Conservation (phyloP, 2,797 vertebrate genomes). For the Oophaga sylvatica region DNA sequence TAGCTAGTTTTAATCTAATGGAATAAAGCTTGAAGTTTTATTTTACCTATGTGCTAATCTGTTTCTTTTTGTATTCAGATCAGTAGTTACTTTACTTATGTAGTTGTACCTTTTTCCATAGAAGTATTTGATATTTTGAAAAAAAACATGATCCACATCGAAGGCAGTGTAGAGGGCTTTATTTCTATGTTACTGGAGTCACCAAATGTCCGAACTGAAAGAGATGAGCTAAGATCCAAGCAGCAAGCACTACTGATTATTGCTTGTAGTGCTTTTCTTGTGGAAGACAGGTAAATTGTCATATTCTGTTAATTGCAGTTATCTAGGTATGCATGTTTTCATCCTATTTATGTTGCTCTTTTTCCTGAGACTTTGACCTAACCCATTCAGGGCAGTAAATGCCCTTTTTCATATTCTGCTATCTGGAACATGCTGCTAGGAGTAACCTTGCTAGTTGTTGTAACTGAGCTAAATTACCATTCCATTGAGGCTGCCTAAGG, state of each 20-base stretch:
- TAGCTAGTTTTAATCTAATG: no score
- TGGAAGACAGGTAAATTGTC: conserved; percentile 83
- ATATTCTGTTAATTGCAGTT: not conserved
- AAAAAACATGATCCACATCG: conserved; percentile 79
- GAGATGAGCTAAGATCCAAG: conserved; percentile 74
- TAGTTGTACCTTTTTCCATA: conserved; percentile 43
- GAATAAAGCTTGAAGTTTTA: no score
- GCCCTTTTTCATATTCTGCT: no score
- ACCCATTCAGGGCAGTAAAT: no score
- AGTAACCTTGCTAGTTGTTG: no score
- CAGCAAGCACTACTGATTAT: conserved; percentile 85
- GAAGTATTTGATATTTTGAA: conserved; percentile 80
- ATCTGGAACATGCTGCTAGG: no score
- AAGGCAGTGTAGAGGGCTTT: conserved; percentile 78
- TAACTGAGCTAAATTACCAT: no score
- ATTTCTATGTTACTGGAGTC: conserved; percentile 78
- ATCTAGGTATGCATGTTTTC: no score
- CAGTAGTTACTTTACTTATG: not conserved
- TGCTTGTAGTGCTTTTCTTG: conserved; percentile 79
- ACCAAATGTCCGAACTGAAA: conserved; percentile 69
- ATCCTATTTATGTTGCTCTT: no score
- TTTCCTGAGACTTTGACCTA: no score
- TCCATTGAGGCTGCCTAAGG: no score
- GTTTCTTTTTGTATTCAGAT: not conserved
- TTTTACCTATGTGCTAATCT: no score